Evolutionary conservation across 2,888 invertebrate species (phyloP), one percentile per base, ranked within the genome.

Genomic region (Pterostichus niger): DNA sequence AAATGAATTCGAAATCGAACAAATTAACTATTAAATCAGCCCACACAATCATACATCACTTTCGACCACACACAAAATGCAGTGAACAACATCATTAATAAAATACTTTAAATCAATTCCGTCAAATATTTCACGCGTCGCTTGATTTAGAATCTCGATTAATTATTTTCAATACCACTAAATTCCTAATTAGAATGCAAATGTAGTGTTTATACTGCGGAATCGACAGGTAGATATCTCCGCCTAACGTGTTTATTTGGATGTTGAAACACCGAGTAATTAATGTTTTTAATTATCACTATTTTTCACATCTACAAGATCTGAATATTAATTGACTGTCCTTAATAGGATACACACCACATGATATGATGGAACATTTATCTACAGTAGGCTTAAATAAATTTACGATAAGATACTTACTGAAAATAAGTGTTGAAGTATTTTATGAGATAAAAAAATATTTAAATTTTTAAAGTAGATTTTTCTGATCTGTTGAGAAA

Each of bases 111-210:
- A 64, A 81, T 79, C 64, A 81, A 54, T 40, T 81, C 54, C 11
- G 49, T 80, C 49, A 52, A 68, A 52, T 80, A 80, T 68, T 64
- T 80, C 61, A 64, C 64, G 64, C 68, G 17, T 71, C 13, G 31
- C 31, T 33, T 80, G 68, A 80, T 68, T 64, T 64, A 40, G 35
- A 35, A 15, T 80, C 54, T 35, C 49, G 24, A 33, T 80, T 80
- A 68, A 80, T 80, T 80, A 80, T 64, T 64, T 80, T 80, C 68
- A 49, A 0, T 68, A 40, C 46, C 46, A 78, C 59, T 78, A 61
- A 78, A 61, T n/a, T 61, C 59, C 61, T 78, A 78, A 61, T 61
- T 79, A 79, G 64, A 64, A 79, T 79, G 79, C 79, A 64, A 79
- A 79, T 79, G 64, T 79, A 54, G 61, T 49, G 40, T 78, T 79